Percentiles rank a stretch among this genome's conserved stretches.
These are phyloP conservation scores for Fragum whitleyi DNA, from an alignment of 2,888 invertebrate species.

Conservation along the genomic window DNA sequence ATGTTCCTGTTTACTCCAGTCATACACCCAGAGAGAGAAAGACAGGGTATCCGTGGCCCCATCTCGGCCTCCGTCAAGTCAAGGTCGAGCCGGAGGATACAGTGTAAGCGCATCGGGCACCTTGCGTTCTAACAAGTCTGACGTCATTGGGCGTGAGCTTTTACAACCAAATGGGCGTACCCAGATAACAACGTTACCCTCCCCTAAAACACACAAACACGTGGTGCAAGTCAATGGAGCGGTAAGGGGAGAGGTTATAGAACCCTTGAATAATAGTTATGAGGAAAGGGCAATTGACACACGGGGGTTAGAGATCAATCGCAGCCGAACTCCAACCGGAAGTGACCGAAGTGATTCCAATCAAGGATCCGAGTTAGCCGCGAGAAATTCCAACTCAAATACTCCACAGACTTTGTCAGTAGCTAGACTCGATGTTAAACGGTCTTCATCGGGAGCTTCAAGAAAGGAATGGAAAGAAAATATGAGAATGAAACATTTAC, in stretches of 20 bases:
- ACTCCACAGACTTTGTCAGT: constrained; percentile 24
- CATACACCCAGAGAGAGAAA: constrained; percentile 68
- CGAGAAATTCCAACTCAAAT: constrained; percentile 1
- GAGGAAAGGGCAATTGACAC: constrained; percentile 57
- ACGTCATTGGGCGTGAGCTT: constrained; percentile 29
- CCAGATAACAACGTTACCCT: constrained; percentile 27
- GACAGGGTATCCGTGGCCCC: constrained; percentile 42
- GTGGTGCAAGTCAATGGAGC: constrained; percentile 43
- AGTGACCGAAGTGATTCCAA: background rate
- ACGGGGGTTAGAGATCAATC: constrained; percentile 25
- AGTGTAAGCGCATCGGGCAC: constrained; percentile 50
- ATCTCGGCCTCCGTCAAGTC: constrained; percentile 50
- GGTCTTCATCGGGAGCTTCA: constrained; percentile 66
- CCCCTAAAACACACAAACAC: background rate
- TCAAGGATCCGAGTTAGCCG: constrained; percentile 2
- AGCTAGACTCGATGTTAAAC: constrained; percentile 51
- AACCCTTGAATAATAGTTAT: constrained; percentile 35
- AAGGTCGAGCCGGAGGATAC: constrained; percentile 41
- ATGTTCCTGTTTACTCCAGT: constrained; percentile 73
- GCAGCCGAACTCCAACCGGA: background rate
- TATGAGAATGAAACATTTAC: constrained; percentile 77
- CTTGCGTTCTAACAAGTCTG: constrained; percentile 49
- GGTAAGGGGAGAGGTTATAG: constrained; percentile 43
- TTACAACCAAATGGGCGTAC: constrained; percentile 54
- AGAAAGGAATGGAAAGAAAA: constrained; percentile 76